Evolutionary conservation across 2,113 vertebrate species (phyloP).

Genomic region (Cryptomyrus ogoouensis): DNA sequence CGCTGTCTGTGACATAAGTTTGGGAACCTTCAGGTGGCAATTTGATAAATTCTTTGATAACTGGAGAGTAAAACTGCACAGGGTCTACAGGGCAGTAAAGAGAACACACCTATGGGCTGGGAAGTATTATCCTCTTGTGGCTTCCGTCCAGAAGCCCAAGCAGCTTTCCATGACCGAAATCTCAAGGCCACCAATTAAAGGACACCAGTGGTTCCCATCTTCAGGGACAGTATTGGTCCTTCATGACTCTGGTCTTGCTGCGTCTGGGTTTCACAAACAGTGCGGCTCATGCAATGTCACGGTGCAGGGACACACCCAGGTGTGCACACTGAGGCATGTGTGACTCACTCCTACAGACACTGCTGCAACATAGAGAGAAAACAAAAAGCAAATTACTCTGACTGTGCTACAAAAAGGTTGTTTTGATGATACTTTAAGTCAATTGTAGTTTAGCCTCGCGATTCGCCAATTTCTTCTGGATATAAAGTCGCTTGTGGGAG

Average conservation of each 20-base stretch:
- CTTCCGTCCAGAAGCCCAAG: not conserved
- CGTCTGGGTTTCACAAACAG: not conserved
- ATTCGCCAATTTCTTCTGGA: not conserved
- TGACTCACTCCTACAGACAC: not conserved
- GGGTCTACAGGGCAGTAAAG: not conserved
- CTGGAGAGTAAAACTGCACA: not conserved
- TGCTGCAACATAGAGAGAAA: not conserved
- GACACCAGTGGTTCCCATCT: not conserved
- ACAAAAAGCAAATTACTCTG: not conserved
- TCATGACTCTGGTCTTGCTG: not conserved
- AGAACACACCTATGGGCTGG: not conserved
- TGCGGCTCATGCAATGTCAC: not conserved
- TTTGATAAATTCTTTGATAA: not conserved
- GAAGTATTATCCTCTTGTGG: not conserved
- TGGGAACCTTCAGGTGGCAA: not conserved
- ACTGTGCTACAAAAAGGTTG: not conserved
- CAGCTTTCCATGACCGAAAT: not conserved
- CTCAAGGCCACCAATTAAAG: not conserved
- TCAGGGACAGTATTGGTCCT: not conserved
- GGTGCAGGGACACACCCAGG: not conserved
- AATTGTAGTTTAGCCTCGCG: not conserved
- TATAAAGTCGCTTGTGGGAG: not conserved
- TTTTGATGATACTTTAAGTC: not conserved
- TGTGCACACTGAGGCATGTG: not conserved
- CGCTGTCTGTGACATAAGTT: not conserved